A percentile compares a stretch with the other conserved stretches of the same genome.
These are phyloP conservation scores for Misgurnus anguillicaudatus DNA, from an alignment of 2,113 vertebrate species.

Conservation along the genomic window DNA sequence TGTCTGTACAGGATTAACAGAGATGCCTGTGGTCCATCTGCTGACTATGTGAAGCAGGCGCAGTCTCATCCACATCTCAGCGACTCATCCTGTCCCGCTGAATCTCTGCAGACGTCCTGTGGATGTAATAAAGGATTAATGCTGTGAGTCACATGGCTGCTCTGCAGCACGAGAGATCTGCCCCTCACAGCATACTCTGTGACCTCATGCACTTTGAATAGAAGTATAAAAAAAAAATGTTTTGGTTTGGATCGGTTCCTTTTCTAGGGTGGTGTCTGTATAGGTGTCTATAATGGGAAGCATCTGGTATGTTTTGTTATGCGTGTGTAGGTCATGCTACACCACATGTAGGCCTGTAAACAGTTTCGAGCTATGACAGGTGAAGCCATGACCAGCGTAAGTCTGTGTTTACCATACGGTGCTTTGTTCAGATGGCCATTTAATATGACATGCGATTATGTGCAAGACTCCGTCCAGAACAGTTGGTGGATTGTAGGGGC, in stretches of 20 bases:
- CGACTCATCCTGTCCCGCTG: not conserved
- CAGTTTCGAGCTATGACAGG: not conserved
- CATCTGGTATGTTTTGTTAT: not conserved
- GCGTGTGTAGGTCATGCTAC: too few species aligned
- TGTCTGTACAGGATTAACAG: not conserved
- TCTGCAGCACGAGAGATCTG: not conserved
- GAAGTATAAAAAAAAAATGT: not conserved
- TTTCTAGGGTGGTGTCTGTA: too few species aligned
- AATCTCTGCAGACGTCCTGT: not conserved
- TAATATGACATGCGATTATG: constrained; percentile 26
- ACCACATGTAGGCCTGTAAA: not conserved
- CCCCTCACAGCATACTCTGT: not conserved
- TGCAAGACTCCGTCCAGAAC: constrained; percentile 32
- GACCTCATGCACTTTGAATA: constrained; percentile 4
- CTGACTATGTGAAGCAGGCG: constrained; percentile 4
- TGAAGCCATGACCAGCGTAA: not conserved
- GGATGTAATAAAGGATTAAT: constrained; percentile 32
- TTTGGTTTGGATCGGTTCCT: not conserved
- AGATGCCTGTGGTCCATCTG: not conserved
- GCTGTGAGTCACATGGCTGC: constrained; percentile 12
- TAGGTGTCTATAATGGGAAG: too few species aligned
- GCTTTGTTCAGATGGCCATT: constrained; percentile 22
- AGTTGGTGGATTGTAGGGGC: constrained; percentile 45
- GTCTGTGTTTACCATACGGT: not conserved
- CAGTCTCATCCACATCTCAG: not conserved